Conservation (phyloP, 2,797 vertebrate genomes). For the Hemitrygon akajei region DNA sequence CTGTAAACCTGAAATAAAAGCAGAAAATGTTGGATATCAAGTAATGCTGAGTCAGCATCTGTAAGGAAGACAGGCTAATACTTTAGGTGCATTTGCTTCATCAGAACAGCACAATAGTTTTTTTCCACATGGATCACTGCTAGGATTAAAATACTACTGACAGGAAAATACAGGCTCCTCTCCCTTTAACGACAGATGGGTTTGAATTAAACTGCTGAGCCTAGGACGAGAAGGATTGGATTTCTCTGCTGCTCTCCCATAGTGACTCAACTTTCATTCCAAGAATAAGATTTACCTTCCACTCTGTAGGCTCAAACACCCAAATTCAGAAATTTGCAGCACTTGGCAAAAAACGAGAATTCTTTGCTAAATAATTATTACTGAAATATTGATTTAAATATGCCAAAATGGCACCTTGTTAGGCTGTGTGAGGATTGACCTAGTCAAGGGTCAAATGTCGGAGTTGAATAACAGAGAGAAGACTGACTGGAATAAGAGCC, state of each 20-base stretch:
- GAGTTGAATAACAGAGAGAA: not conserved
- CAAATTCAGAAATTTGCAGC: not conserved
- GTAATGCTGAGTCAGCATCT: not conserved
- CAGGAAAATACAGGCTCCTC: too few species aligned
- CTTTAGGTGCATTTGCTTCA: not conserved
- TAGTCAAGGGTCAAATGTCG: not conserved
- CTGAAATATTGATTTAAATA: not conserved
- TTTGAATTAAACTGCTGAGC: slow-evolving; percentile 29
- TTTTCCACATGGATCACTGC: not conserved
- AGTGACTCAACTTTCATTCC: not conserved
- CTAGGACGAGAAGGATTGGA: not conserved
- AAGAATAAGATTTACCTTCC: not conserved
- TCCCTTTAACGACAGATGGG: slow-evolving; percentile 6
- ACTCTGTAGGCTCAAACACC: not conserved
- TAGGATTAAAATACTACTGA: not conserved
- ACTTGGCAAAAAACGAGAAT: not conserved
- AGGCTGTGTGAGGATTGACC: not conserved
- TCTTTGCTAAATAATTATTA: not conserved
- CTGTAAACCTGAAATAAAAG: not conserved
- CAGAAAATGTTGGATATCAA: too few species aligned
- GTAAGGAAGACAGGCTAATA: not conserved
- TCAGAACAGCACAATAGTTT: not conserved
- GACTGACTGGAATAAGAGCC: not conserved
- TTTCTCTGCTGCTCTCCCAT: not conserved
- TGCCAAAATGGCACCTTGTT: not conserved